A percentile compares a stretch with the other conserved stretches of the same genome.
These are phyloP conservation scores for Nomada goodeniana DNA, from an alignment of 2,888 invertebrate genomes.

Conservation along the genomic window DNA sequence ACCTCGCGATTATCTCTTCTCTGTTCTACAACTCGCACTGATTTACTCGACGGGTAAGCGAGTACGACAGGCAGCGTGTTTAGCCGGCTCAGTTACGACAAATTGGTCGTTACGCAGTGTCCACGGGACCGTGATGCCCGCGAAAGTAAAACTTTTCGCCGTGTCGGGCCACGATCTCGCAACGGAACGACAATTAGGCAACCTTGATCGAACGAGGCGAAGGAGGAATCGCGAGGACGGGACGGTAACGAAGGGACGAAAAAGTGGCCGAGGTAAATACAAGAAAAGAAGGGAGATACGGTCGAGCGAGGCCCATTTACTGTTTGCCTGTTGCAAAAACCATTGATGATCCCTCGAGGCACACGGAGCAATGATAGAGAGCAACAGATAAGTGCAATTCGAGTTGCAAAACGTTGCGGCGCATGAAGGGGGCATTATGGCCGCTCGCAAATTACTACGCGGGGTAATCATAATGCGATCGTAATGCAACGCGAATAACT, in stretches of 20 bases:
- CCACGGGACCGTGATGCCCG: not conserved
- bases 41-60: no score
- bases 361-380: slow-evolving; percentile 66
- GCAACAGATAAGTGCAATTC: slow-evolving; percentile 67
- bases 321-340: slow-evolving; percentile 58
- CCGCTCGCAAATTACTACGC: slow-evolving; percentile 71
- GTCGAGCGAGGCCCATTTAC: slow-evolving; percentile 59
- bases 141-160: slow-evolving; percentile 19
- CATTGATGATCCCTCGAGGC: slow-evolving; percentile 65
- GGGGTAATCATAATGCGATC: slow-evolving; percentile 73
- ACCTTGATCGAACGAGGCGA: slow-evolving; percentile 45
- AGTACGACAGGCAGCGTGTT: no score
- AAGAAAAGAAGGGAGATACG: slow-evolving; percentile 44
- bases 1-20: no score
- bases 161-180: slow-evolving; percentile 36
- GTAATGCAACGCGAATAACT: slow-evolving; percentile 73
- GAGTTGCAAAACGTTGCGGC: slow-evolving; percentile 70
- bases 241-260: not conserved
- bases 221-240: not conserved
- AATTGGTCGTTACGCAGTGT: not conserved
- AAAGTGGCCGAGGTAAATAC: slow-evolving; percentile 21
- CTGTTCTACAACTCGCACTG: no score
- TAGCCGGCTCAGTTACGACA: not conserved
- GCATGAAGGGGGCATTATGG: slow-evolving; percentile 65
- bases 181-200: slow-evolving; percentile 56